Evolutionary conservation across 2,888 invertebrate genomes (phyloP), one percentile per base, ranked within the genome.

Genomic region (Oscheius myriophilus): DNA sequence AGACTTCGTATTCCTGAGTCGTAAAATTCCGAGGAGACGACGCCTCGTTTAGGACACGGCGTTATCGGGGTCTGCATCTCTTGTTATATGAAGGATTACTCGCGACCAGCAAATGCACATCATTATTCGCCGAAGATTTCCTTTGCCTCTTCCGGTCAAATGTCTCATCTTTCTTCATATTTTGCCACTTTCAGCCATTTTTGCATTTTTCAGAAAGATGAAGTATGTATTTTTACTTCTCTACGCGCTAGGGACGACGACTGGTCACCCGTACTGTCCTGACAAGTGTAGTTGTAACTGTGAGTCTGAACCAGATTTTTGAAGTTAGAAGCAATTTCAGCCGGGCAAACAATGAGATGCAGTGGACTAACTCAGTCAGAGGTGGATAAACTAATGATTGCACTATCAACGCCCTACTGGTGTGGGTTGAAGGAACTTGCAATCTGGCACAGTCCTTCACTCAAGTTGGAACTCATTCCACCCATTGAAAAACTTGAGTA

Each of bases 71-170:
- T 18, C 12, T 33, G 53, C 52, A 63, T 63, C 63, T 63, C 49
- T 52, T 63, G 52, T 53, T 63, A 63, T 63, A 53, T 63, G 63
- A 63, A 54, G 63, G 63, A 63, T 63, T 63, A 63, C 63, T 63
- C 49, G 49, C 61, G 61, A 61, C 49, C 26, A 26, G 49, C 61
- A 61, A 61, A 61, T 61, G 25, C 33, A 26, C 49, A 16, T 18
- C 61, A 61, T 61, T 61, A 61, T 61, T 61, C 61, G 61, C 23
- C 7, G 49, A 61, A 61, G 39, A 61, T 33, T 61, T 26, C 46
- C 61, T 61, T 33, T 9, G 33, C 4, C 33, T 9, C 33, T 33
- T 33, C 33, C 33, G 33, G 33, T 33, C 33, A 45, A 46, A 49
- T 61, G 61, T 61, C 33, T 26, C 18, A 16, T 42, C 63, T 21